A percentile compares a stretch with the other conserved stretches of the same genome.
Conservation (phyloP, 2,113 vertebrate species). For the Symphodus melops region DNA sequence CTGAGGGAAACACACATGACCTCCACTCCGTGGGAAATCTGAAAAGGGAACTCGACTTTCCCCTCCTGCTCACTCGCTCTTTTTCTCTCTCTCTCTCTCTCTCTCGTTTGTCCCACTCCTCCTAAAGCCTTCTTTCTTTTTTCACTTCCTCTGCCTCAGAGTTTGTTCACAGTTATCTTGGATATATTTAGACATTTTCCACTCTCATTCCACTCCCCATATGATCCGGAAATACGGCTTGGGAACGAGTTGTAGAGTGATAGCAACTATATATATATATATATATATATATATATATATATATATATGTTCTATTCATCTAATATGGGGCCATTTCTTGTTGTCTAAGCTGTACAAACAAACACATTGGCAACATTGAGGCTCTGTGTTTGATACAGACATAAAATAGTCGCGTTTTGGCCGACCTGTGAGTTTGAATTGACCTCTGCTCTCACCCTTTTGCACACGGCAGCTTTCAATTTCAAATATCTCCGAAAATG, state of each 20-base stretch:
- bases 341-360: too few species aligned
- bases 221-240: slow-evolving; percentile 22
- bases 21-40: slow-evolving; percentile 65
- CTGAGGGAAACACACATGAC: slow-evolving; percentile 45
- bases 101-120: slow-evolving; percentile 5
- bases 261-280: too few species aligned
- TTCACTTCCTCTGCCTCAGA: slow-evolving; percentile 65
- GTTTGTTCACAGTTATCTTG: slow-evolving; percentile 42
- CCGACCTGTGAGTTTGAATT: too few species aligned
- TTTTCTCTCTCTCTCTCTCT: not conserved
- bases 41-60: slow-evolving; percentile 59
- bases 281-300: too few species aligned
- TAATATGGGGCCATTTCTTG: too few species aligned
- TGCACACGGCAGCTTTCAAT: too few species aligned
- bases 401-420: too few species aligned
- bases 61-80: slow-evolving; percentile 11
- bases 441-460: too few species aligned
- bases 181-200: slow-evolving; percentile 60
- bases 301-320: too few species aligned
- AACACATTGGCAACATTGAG: too few species aligned
- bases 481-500: too few species aligned
- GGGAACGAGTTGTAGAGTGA: slow-evolving; percentile 26
- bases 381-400: too few species aligned
- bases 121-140: slow-evolving; percentile 45
- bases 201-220: slow-evolving; percentile 2